Evolutionary conservation across 2,113 vertebrate genomes (phyloP).

Genomic region (Gymnarchus niloticus): DNA sequence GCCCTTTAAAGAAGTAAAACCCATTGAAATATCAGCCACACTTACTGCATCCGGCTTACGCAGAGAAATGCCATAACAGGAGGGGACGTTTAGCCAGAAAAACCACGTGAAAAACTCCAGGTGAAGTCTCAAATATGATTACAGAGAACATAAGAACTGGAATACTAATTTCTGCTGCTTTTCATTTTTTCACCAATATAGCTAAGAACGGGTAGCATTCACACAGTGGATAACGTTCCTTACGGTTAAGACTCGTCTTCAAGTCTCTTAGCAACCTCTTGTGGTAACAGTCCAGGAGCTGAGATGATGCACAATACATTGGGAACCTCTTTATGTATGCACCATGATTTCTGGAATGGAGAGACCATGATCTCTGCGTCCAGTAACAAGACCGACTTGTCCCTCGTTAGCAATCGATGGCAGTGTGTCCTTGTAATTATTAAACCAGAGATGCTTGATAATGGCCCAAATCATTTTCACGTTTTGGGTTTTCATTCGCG

Average conservation of each 20-base stretch:
- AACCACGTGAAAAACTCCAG: not conserved
- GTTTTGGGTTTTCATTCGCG: no score
- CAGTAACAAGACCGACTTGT: not conserved
- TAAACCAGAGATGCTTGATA: not conserved
- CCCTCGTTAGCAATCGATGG: no score
- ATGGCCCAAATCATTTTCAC: no score
- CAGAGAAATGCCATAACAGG: not conserved
- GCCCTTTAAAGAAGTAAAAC: not conserved
- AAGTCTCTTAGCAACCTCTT: conserved; percentile 27
- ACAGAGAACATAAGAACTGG: not conserved
- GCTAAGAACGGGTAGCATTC: not conserved
- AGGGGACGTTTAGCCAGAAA: not conserved
- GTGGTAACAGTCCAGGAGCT: conserved; percentile 8
- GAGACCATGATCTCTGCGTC: not conserved
- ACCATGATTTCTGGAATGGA: not conserved
- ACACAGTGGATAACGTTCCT: not conserved
- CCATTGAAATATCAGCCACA: not conserved
- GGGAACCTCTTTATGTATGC: not conserved
- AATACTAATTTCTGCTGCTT: not conserved
- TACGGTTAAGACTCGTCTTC: not conserved
- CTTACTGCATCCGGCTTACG: not conserved
- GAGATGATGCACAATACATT: not conserved
- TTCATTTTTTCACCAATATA: not conserved
- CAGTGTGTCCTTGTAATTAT: not conserved
- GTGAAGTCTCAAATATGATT: not conserved